Conservation (phyloP, 2,888 invertebrate species). For the Parochlus steinenii region DNA sequence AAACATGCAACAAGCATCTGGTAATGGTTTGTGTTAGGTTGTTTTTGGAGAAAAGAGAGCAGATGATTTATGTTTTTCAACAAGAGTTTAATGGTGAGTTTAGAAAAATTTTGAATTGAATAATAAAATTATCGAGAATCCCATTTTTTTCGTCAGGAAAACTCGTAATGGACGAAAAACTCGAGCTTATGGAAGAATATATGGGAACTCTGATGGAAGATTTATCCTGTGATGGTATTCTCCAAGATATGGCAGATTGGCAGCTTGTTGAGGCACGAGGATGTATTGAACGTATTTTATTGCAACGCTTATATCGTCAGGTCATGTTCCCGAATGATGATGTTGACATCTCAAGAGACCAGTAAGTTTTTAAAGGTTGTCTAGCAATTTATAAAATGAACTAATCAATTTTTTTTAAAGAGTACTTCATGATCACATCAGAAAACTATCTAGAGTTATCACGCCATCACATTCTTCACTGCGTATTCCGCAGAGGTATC, state of each 20-base stretch:
- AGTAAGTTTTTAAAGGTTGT: conserved; percentile 39
- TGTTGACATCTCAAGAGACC: conserved; percentile 81
- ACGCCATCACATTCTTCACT: conserved; percentile 68
- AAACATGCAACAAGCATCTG: conserved; percentile 55
- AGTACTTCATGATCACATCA: conserved; percentile 76
- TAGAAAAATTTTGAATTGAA: no score
- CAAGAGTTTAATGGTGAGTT: conserved; percentile 65
- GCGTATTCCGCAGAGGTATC: conserved; percentile 63
- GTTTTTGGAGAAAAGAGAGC: conserved; percentile 64
- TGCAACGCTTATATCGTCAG: conserved; percentile 78
- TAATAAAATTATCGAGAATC: no score
- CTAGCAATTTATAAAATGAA: not conserved
- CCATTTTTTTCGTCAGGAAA: no score
- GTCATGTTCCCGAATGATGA: conserved; percentile 96
- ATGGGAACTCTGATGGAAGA: conserved; percentile 51
- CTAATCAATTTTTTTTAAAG: conserved; percentile 29
- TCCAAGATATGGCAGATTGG: conserved; percentile 44
- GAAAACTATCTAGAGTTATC: conserved; percentile 55
- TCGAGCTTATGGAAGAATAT: conserved; percentile 70
- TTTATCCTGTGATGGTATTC: conserved; percentile 50
- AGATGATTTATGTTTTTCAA: conserved; percentile 55
- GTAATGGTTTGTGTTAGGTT: conserved; percentile 59
- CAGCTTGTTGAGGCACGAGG: conserved; percentile 61
- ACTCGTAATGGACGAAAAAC: conserved; percentile 77
- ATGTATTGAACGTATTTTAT: conserved; percentile 79